phyloP scores from a whole-genome alignment of 2,888 invertebrate genomes.

The Spodoptera exigua region DNA sequence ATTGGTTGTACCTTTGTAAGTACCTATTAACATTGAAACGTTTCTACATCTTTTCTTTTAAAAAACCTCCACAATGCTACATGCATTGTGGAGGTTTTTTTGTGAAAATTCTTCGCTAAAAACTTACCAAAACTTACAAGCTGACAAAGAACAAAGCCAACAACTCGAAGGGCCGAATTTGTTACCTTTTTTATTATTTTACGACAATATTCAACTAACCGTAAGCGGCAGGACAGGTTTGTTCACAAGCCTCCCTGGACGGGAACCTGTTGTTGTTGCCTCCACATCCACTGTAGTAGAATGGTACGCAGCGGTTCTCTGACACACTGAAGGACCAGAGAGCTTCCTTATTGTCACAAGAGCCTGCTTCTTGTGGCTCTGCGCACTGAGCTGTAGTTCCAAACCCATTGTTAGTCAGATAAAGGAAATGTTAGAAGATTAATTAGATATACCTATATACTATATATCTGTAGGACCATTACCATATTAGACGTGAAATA shows the following conservation, averaged over 20 bases:
- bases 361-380: constrained; percentile 93
- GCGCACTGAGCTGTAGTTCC: constrained; percentile 92
- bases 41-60: too few relatives aligned
- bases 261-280: constrained; percentile 96
- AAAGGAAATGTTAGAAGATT: constrained; percentile 19
- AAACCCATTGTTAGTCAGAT: constrained; percentile 73
- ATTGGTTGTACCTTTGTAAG: too few relatives aligned
- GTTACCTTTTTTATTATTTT: background rate
- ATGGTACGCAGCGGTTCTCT: constrained; percentile 96
- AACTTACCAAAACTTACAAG: too few relatives aligned
- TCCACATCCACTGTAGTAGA: constrained; percentile 97
- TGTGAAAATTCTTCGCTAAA: too few relatives aligned
- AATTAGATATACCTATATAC: too few relatives aligned
- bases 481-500: too few relatives aligned
- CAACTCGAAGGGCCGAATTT: too few relatives aligned
- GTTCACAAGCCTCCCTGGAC: constrained; percentile 92
- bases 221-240: constrained; percentile 93
- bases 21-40: too few relatives aligned
- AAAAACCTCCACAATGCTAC: too few relatives aligned
- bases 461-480: too few relatives aligned
- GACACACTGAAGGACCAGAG: constrained; percentile 96
- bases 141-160: too few relatives aligned
- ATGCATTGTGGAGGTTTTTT: too few relatives aligned
- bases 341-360: constrained; percentile 93
- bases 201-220: constrained; percentile 89